Percentiles rank a stretch among this genome's conserved stretches.
These are phyloP conservation scores for Parnassius mnemosyne DNA, from an alignment of 2,888 invertebrate genomes.

Conservation along the genomic window DNA sequence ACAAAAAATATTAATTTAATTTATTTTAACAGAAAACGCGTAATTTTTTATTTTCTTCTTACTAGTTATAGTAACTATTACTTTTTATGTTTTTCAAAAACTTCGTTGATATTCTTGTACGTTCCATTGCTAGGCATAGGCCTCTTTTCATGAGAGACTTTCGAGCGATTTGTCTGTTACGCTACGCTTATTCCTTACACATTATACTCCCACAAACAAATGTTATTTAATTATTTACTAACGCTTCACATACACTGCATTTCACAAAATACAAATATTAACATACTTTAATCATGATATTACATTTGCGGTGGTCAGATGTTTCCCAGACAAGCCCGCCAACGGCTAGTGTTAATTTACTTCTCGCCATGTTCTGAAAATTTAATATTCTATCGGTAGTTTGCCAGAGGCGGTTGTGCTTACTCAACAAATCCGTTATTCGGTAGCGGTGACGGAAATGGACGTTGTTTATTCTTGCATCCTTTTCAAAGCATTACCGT, in stretches of 20 bases:
- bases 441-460: background rate
- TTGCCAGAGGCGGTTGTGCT: background rate
- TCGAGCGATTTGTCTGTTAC: no score
- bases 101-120: no score
- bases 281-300: constrained; percentile 3
- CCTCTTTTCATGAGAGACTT: no score
- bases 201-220: no score
- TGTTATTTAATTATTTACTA: no score
- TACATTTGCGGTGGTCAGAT: constrained; percentile 13
- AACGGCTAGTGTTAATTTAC: constrained; percentile 14
- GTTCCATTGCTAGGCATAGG: no score
- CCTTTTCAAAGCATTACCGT: background rate
- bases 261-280: constrained; percentile 2
- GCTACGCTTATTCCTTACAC: no score
- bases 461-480: background rate
- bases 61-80: no score
- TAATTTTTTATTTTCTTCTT: no score
- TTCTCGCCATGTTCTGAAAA: constrained; percentile 10
- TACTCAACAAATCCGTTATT: background rate
- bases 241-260: background rate
- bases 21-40: no score
- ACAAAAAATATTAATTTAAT: no score
- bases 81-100: no score
- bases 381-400: constrained; percentile 7
- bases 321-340: constrained; percentile 11